These are phyloP conservation scores for Nymphalis polychloros DNA, from an alignment of 2,888 invertebrate species.

Conservation along the genomic window DNA sequence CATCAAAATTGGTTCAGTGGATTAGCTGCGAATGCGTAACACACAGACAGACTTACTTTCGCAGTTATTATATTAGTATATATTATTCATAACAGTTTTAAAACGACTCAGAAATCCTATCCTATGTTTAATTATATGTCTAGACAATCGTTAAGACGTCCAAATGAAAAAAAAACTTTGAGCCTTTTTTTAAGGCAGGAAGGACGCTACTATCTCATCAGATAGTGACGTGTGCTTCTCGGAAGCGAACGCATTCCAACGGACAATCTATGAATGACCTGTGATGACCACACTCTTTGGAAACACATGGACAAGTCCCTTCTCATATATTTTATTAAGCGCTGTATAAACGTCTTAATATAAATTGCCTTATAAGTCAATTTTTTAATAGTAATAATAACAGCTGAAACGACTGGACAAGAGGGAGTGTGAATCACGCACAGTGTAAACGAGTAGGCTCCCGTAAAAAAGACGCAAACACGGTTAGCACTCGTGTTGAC, in stretches of 20 bases:
- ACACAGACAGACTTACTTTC: no score
- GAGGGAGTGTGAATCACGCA: no score
- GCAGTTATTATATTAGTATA: no score
- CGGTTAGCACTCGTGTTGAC: no score
- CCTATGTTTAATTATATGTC: conserved; percentile 8
- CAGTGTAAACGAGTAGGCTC: no score
- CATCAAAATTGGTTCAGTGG: not conserved
- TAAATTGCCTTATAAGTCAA: no score
- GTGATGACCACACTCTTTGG: conserved; percentile 7
- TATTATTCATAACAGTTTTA: not conserved
- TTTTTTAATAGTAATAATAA: no score
- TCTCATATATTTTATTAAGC: not conserved
- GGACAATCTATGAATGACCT: conserved; percentile 32
- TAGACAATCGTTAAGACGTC: conserved; percentile 8
- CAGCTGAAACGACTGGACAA: no score
- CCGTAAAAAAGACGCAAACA: no score
- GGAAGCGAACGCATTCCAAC: conserved; percentile 34
- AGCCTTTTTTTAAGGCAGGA: conserved; percentile 26
- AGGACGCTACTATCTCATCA: conserved; percentile 23
- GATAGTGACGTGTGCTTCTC: conserved; percentile 30
- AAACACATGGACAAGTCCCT: not conserved
- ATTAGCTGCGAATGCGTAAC: no score
- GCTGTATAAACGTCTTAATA: no score
- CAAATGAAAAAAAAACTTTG: conserved; percentile 6
- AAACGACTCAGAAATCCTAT: not conserved